phyloP scores from a whole-genome alignment of 2,888 invertebrate genomes.

The Polia nebulosa region DNA sequence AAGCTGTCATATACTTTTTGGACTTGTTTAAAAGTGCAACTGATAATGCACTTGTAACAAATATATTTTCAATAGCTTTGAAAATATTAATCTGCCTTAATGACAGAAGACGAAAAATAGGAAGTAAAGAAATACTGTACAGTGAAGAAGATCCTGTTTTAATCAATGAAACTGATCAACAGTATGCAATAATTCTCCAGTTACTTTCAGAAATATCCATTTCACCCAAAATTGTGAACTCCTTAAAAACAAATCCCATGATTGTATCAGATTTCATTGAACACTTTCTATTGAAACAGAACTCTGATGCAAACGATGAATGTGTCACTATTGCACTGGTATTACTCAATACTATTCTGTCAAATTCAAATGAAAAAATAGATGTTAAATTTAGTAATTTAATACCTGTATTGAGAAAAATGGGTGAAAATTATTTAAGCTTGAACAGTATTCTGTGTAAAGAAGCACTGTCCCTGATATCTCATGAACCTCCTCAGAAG shows the following conservation, averaged over 20 bases:
- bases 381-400: conserved; percentile 75
- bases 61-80: conserved; percentile 79
- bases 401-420: conserved; percentile 75
- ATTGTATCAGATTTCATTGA: conserved; percentile 88
- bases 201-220: conserved; percentile 88
- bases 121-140: conserved; percentile 78
- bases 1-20: conserved; percentile 78
- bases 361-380: conserved; percentile 73
- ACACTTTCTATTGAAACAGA: conserved; percentile 79
- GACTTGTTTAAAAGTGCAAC: conserved; percentile 75
- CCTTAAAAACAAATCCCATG: conserved; percentile 84
- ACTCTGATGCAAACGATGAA: conserved; percentile 77
- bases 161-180: conserved; percentile 76
- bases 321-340: conserved; percentile 84
- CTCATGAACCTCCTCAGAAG: conserved; percentile 67
- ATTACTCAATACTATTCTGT: conserved; percentile 83
- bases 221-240: conserved; percentile 81
- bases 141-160: conserved; percentile 81
- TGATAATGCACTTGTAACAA: conserved; percentile 70
- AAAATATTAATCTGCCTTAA: conserved; percentile 77
- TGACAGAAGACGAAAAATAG: conserved; percentile 68
- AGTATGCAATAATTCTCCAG: conserved; percentile 87
- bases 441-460: conserved; percentile 80
- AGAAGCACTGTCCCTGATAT: conserved; percentile 80
- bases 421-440: conserved; percentile 70